These are phyloP conservation scores for Crocodylus rhombifer DNA, from an alignment of 2,797 vertebrate species.

Conservation along the genomic window DNA sequence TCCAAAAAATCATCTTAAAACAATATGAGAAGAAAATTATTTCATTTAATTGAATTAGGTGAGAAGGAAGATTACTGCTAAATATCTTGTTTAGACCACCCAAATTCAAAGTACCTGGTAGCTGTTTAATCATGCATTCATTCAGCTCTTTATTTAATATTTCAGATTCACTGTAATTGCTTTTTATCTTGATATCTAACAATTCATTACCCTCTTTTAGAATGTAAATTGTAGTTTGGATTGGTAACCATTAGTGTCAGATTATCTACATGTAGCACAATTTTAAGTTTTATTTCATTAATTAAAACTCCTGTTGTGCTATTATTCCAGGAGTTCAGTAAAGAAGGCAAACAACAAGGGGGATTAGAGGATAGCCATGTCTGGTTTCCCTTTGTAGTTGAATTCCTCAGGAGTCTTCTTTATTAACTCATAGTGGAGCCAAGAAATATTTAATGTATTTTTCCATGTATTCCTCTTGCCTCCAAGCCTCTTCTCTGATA, in stretches of 20 bases:
- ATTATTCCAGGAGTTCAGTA: neutral
- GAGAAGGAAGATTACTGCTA: neutral
- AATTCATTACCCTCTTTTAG: neutral
- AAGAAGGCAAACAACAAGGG: neutral
- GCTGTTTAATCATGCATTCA: constrained; percentile 16
- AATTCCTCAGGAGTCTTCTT: fast-evolving
- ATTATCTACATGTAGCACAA: neutral
- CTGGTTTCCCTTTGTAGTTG: neutral
- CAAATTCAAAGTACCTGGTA: constrained; percentile 37
- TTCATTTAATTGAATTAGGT: constrained; percentile 8
- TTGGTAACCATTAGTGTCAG: neutral
- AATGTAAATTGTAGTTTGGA: neutral
- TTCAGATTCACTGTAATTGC: constrained; percentile 4
- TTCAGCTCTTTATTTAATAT: constrained; percentile 21
- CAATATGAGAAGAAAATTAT: constrained; percentile 26
- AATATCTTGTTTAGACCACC: constrained; percentile 49
- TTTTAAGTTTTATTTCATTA: neutral
- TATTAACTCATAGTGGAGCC: neutral
- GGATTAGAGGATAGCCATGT: fast-evolving
- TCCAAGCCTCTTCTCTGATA: neutral
- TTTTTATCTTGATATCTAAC: neutral
- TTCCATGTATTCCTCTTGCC: neutral
- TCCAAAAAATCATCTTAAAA: constrained; percentile 38
- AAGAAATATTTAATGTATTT: neutral
- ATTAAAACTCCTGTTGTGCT: neutral